These are phyloP conservation scores for Graptemys geographica DNA, from an alignment of 2,797 vertebrate genomes.

Conservation along the genomic window DNA sequence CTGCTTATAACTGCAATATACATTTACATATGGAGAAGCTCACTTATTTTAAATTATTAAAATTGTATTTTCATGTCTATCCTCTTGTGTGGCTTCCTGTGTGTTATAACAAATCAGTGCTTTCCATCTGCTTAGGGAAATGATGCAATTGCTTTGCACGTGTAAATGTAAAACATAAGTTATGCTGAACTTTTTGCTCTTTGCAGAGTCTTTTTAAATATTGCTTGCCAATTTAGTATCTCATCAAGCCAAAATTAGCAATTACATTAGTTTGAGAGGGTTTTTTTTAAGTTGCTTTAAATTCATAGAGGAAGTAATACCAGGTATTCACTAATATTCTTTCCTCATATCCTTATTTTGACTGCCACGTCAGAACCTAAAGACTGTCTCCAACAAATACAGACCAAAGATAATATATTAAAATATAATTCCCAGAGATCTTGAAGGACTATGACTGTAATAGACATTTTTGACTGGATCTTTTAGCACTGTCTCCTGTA, in stretches of 20 bases:
- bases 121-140: slow-evolving; percentile 31
- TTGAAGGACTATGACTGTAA: not conserved
- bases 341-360: not conserved
- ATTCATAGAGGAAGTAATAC: slow-evolving; percentile 27
- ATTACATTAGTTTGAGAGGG: not conserved
- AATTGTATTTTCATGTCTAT: not conserved
- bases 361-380: not conserved
- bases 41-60: not conserved
- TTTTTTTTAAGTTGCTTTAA: not conserved
- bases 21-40: not conserved
- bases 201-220: slow-evolving; percentile 3
- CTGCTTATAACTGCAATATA: not conserved
- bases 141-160: slow-evolving; percentile 2
- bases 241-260: slow-evolving; percentile 43
- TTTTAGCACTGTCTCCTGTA: not conserved
- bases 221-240: too few relatives aligned
- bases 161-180: slow-evolving; percentile 26
- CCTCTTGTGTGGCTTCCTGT: slow-evolving; percentile 8
- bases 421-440: not conserved
- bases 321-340: slow-evolving; percentile 9
- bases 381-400: not conserved
- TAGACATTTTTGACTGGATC: not conserved
- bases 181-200: not conserved
- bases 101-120: not conserved
- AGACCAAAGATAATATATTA: not conserved